Evolutionary conservation across 2,797 vertebrate species (phyloP).

Genomic region (Sebastes taczanowskii): DNA sequence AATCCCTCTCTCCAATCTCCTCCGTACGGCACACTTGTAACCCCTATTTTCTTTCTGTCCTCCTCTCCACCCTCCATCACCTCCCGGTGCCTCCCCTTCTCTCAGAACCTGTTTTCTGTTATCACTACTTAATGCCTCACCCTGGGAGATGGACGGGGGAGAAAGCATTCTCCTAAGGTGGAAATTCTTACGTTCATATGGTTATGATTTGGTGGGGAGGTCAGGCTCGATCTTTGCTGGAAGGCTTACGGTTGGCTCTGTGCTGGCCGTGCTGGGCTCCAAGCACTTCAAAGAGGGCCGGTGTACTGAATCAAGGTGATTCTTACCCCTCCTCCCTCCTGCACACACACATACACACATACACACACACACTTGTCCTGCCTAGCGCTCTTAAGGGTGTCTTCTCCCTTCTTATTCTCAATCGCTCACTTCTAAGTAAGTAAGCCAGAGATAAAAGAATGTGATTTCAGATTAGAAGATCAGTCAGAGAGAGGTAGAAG

Average conservation of each 20-base stretch:
- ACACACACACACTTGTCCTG: conserved; percentile 71
- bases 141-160: conserved; percentile 84
- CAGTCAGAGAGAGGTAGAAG: conserved; percentile 42
- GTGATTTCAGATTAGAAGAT: conserved; percentile 67
- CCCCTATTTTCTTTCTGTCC: conserved; percentile 76
- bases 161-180: conserved; percentile 85
- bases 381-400: conserved; percentile 54
- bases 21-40: conserved; percentile 75
- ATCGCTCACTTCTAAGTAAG: conserved; percentile 53
- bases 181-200: conserved; percentile 94
- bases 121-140: conserved; percentile 96
- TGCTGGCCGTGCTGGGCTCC: conserved; percentile 87
- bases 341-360: conserved; percentile 73
- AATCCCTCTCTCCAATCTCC: conserved; percentile 80
- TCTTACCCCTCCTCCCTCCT: conserved; percentile 71
- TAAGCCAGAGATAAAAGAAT: conserved; percentile 62
- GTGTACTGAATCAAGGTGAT: conserved; percentile 97
- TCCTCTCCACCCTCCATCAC: conserved; percentile 74
- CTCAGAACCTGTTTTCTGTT: conserved; percentile 96
- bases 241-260: conserved; percentile 87
- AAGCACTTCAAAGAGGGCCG: conserved; percentile 95
- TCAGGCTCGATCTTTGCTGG: conserved; percentile 88
- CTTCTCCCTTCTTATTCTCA: conserved; percentile 57
- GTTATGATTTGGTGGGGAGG: conserved; percentile 96
- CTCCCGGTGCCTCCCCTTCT: conserved; percentile 76